A percentile compares a stretch with the other conserved stretches of the same genome.
These are phyloP conservation scores for Siphlonurus alternatus DNA, from an alignment of 2,888 invertebrate species.

Conservation along the genomic window DNA sequence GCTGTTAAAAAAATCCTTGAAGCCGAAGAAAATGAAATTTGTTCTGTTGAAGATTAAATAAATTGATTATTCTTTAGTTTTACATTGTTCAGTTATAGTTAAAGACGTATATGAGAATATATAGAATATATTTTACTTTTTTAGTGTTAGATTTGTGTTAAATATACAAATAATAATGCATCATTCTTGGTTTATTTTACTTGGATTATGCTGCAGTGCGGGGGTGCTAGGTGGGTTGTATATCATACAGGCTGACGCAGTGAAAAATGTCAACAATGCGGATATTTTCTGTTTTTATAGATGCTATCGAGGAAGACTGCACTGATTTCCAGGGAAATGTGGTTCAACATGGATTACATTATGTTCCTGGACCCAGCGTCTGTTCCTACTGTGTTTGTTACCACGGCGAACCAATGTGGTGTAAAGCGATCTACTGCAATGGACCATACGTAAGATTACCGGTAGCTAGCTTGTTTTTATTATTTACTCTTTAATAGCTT, in stretches of 20 bases:
- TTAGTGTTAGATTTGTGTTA: too few species aligned
- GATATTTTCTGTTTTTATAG: too few species aligned
- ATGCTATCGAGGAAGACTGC: conserved; percentile 57
- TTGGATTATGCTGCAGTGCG: neutral
- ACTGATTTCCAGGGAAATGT: conserved; percentile 67
- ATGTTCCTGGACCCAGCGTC: conserved; percentile 71
- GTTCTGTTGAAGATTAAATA: neutral
- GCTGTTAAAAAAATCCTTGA: neutral
- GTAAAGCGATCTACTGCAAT: conserved; percentile 71
- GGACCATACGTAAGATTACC: conserved; percentile 48
- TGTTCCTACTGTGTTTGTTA: conserved; percentile 75
- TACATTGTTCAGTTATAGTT: neutral
- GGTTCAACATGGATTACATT: conserved; percentile 59
- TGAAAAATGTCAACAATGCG: neutral
- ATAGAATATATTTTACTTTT: neutral
- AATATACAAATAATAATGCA: too few species aligned
- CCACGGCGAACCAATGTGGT: conserved; percentile 73
- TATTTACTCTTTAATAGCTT: too few species aligned
- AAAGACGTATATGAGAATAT: neutral
- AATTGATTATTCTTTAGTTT: neutral
- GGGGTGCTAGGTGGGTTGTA: neutral
- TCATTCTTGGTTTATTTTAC: neutral
- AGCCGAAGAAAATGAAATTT: neutral
- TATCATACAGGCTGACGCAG: neutral
- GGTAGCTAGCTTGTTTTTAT: neutral